Conservation (phyloP, 2,797 vertebrate genomes). For the Enteromius fasciolatus region DNA sequence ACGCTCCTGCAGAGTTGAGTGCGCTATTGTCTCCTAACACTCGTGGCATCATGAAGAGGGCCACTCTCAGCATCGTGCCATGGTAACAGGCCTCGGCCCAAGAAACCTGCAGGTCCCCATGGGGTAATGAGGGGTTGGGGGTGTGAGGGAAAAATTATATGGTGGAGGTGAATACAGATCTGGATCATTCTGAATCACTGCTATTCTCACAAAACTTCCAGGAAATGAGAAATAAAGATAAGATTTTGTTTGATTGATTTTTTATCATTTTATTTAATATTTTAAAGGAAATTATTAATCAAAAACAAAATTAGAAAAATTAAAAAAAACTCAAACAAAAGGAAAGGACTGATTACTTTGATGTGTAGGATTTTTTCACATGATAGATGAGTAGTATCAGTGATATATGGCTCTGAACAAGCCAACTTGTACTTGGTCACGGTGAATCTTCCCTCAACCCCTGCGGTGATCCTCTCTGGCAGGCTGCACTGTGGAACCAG, state of each 20-base stretch:
- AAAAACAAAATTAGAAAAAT: not conserved
- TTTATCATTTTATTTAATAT: not conserved
- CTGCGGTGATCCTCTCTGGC: conserved; percentile 14
- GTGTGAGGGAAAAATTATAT: conserved; percentile 28
- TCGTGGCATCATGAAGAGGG: not conserved
- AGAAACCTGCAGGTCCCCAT: conserved; percentile 26
- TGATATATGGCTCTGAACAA: not conserved
- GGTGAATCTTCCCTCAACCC: not conserved
- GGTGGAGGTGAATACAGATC: not conserved
- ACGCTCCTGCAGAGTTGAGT: not conserved
- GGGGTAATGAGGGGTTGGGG: not conserved
- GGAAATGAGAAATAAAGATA: not conserved
- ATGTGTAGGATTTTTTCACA: not conserved
- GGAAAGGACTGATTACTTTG: not conserved
- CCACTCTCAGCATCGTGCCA: conserved; percentile 29
- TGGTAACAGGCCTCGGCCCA: conserved; percentile 21
- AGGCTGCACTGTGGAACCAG: conserved; percentile 2
- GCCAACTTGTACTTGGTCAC: not conserved
- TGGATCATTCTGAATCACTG: not conserved
- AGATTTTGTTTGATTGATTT: too few relatives aligned
- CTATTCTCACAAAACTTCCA: not conserved
- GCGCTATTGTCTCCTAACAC: conserved; percentile 20
- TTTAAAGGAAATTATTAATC: not conserved
- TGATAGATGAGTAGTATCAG: not conserved
- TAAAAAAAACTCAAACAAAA: not conserved